Conservation (phyloP, 2,888 invertebrate genomes). For the Drosophila nr. fundita region DNA sequence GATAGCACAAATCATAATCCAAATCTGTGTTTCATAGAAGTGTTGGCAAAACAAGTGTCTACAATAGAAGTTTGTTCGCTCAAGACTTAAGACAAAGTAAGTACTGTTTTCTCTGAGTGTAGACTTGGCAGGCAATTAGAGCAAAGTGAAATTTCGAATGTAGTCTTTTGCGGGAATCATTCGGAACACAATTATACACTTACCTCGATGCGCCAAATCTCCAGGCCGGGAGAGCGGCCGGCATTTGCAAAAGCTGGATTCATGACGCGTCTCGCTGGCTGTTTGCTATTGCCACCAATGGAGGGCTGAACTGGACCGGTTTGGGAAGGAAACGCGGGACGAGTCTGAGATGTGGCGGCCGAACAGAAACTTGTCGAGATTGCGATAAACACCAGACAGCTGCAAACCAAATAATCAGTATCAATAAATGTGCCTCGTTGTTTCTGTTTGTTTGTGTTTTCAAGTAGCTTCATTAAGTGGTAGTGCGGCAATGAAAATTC, state of each 20-base stretch:
- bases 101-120: not conserved
- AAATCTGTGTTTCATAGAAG: not conserved
- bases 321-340: slow-evolving; percentile 80
- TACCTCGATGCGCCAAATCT: slow-evolving; percentile 94
- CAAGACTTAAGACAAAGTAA: not conserved
- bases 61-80: not conserved
- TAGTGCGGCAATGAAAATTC: slow-evolving; percentile 1
- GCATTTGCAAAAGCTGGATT: slow-evolving; percentile 90
- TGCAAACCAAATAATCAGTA: slow-evolving; percentile 47
- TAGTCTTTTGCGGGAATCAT: not conserved
- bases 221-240: slow-evolving; percentile 89
- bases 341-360: slow-evolving; percentile 81
- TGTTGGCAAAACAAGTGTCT: not conserved
- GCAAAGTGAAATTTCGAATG: not conserved
- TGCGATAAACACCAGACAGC: slow-evolving; percentile 73
- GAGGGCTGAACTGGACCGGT: slow-evolving; percentile 75
- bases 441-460: slow-evolving; percentile 1
- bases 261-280: slow-evolving; percentile 82
- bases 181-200: slow-evolving; percentile 64
- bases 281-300: slow-evolving; percentile 67
- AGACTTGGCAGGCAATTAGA: not conserved
- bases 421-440: slow-evolving; percentile 2
- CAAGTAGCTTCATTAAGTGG: slow-evolving; percentile 5
- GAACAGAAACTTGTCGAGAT: slow-evolving; percentile 75
- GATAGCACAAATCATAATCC: not conserved